Conservation (phyloP, 2,113 vertebrate species). For the Syngnathus typhle region DNA sequence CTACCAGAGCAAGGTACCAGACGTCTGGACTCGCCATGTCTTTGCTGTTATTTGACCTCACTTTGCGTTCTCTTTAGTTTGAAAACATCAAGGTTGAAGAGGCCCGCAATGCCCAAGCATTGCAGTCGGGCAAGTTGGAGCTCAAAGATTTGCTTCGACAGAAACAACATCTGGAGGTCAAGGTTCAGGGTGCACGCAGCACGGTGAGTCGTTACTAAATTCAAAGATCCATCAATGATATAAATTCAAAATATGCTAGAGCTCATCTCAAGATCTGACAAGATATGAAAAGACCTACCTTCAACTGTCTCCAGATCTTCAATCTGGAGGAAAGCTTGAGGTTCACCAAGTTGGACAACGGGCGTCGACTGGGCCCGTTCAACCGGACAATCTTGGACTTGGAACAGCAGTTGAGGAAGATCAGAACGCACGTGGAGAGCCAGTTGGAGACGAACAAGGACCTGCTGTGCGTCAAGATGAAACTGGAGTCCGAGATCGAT, state of each 20-base stretch:
- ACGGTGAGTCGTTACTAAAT: constrained; percentile 44
- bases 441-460: constrained; percentile 61
- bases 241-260: background rate
- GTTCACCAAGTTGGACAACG: constrained; percentile 41
- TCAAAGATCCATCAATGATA: background rate
- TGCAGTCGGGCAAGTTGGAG: constrained; percentile 49
- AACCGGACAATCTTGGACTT: constrained; percentile 44
- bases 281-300: no score
- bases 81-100: constrained; percentile 64
- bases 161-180: constrained; percentile 61
- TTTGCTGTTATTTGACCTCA: no score
- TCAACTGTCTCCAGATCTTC: constrained; percentile 47
- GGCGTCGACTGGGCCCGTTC: constrained; percentile 26
- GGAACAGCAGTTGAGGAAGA: constrained; percentile 58
- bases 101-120: constrained; percentile 53
- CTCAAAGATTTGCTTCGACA: constrained; percentile 50
- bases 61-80: constrained; percentile 51
- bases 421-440: constrained; percentile 56
- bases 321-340: constrained; percentile 59
- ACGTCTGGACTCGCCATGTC: no score
- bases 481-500: constrained; percentile 71
- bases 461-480: constrained; percentile 72
- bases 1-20: constrained; percentile 67
- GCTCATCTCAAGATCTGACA: no score
- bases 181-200: constrained; percentile 46